These are phyloP conservation scores for Pseudopleuronectes americanus DNA, from an alignment of 2,797 vertebrate genomes.

Conservation along the genomic window DNA sequence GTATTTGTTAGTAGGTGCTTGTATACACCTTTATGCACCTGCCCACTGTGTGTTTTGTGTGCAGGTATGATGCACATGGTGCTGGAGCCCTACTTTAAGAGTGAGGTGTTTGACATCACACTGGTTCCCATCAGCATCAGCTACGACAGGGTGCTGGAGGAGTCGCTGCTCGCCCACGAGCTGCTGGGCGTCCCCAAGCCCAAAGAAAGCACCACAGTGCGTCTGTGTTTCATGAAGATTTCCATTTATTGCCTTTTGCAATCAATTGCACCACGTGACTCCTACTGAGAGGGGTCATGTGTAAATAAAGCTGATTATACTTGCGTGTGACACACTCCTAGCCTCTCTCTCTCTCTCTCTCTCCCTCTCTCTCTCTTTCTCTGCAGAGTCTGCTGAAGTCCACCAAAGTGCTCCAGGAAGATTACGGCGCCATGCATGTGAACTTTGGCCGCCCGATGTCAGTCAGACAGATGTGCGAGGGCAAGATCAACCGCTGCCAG, in stretches of 20 bases:
- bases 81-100: slow-evolving; percentile 95
- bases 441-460: slow-evolving; percentile 91
- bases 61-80: slow-evolving; percentile 97
- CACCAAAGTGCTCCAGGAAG: slow-evolving; percentile 89
- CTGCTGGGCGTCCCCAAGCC: slow-evolving; percentile 95
- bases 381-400: slow-evolving; percentile 93
- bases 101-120: slow-evolving; percentile 93
- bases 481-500: slow-evolving; percentile 83
- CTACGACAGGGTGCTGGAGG: slow-evolving; percentile 95
- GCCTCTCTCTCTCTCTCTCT: slow-evolving; percentile 6
- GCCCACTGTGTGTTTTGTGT: slow-evolving; percentile 15
- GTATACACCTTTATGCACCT: too few relatives aligned
- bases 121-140: slow-evolving; percentile 96
- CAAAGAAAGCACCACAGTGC: slow-evolving; percentile 91
- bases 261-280: neutral
- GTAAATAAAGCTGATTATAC: slow-evolving; percentile 14
- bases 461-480: slow-evolving; percentile 88
- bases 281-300: neutral
- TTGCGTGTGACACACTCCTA: neutral
- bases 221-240: neutral
- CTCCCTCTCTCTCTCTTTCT: neutral
- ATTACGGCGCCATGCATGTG: slow-evolving; percentile 92
- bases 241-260: neutral
- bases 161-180: slow-evolving; percentile 92
- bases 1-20: too few relatives aligned